Base-by-base conservation (phyloP, 2,888 invertebrate genomes). In the Colletes collaris region DNA sequence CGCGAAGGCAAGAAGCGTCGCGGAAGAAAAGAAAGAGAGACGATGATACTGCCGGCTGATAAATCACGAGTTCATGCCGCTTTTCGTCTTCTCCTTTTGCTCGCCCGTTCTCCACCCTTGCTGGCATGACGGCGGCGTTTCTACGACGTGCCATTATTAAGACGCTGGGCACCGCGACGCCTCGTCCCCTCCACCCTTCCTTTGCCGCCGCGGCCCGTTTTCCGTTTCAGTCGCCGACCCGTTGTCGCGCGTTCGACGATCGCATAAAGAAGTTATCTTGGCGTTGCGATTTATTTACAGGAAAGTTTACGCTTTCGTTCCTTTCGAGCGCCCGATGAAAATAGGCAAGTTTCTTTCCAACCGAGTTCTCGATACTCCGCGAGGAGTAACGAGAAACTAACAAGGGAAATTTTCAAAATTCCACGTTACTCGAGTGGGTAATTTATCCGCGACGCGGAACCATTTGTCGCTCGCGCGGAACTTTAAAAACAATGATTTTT, bases 81-180 rank as follows among this genome's bases (percentile, higher is more conserved):
- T 85, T 81, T 82, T 79, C 77, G 78, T 80, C 68, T 72, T 81
- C 79, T 78, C 79, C 73, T 78, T 70, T 77, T 64, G 44, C 64
- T 58, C 44, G 37, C 35, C 75, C 63, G 13, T 8, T 70, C 67
- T 75, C 75, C 70, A 52, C 64, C 53, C 69, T 80, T 66, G 50
- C 77, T 65, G 70, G 67, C 83, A 81, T 82, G 81, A 81, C 84
- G 76, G 52, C 79, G 27, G 81, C 83, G 68, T 75, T 86, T 79
- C 82, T 58, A 75, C 76, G 81, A 80, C 80, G 79, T 83, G 79
- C 81, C 81, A 85, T 86, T 86, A 86, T 86, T 86, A 87, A 86
- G 86, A 86, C 81, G 83, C 86, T 62, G 56, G 81, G 79, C 77
- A 83, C 68, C 86, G 71, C 79, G 76, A 79, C 73, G 86, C 74